A percentile compares a stretch with the other conserved stretches of the same genome.
Conservation (phyloP, 1,140 invertebrate genomes). For the Eubasilissa regina region DNA sequence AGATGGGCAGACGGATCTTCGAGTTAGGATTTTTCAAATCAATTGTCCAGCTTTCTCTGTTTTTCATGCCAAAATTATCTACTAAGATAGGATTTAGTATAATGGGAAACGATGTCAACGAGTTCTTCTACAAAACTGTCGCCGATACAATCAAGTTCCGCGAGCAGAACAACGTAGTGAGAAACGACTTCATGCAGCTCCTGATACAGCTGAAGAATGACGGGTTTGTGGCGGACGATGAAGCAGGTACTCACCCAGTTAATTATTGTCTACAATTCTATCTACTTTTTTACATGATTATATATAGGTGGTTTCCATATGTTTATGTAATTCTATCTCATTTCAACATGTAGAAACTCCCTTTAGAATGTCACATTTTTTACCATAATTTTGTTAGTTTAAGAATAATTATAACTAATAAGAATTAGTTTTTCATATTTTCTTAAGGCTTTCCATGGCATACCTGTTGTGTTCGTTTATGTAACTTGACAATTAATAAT, state of each 20-base stretch:
- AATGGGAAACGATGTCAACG: constrained; percentile 61
- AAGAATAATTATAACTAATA: too few relatives aligned
- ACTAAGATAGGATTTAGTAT: not conserved
- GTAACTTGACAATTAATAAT: too few relatives aligned
- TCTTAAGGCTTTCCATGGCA: too few relatives aligned
- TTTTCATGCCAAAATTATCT: constrained; percentile 45
- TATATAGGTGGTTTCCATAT: too few relatives aligned
- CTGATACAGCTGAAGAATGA: constrained; percentile 68
- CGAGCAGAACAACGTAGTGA: constrained; percentile 63
- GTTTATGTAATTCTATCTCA: too few relatives aligned
- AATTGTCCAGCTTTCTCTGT: constrained; percentile 49
- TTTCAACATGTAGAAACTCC: too few relatives aligned
- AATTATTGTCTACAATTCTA: not conserved
- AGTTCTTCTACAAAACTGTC: constrained; percentile 67
- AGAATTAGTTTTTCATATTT: too few relatives aligned
- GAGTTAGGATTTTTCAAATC: constrained; percentile 38
- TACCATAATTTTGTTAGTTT: too few relatives aligned
- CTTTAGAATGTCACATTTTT: too few relatives aligned
- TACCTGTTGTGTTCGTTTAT: too few relatives aligned
- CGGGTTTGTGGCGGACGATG: constrained; percentile 59
- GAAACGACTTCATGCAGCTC: constrained; percentile 68
- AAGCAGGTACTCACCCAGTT: constrained; percentile 5
- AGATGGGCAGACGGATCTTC: constrained; percentile 64
- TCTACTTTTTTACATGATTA: too few relatives aligned
- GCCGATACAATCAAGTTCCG: constrained; percentile 65